A percentile compares a stretch with the other conserved stretches of the same genome.
Conservation (phyloP, 92 coral and sea anemone species). For the Epizoanthus rinbou region DNA sequence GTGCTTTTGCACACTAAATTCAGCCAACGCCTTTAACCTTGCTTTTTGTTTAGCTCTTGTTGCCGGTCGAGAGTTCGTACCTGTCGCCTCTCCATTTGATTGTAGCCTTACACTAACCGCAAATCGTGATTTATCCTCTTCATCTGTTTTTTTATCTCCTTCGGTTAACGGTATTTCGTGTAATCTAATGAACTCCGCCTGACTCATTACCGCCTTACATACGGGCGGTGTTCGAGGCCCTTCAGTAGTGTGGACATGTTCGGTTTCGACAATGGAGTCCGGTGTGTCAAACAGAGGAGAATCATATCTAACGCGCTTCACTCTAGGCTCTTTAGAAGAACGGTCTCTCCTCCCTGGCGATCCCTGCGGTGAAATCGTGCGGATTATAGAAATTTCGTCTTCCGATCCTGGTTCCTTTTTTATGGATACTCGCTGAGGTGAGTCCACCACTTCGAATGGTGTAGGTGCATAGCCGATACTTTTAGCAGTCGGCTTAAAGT, state of each 20-base stretch:
- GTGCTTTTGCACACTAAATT: constrained; percentile 37
- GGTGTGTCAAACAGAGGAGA: background rate
- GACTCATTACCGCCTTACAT: background rate
- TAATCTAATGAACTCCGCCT: background rate
- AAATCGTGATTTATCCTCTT: constrained; percentile 6
- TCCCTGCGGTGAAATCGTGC: background rate
- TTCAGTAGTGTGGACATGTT: background rate
- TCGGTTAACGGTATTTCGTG: background rate
- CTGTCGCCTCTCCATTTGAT: constrained; percentile 11
- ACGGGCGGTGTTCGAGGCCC: background rate
- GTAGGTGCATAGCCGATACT: background rate
- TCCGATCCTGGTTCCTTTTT: constrained; percentile 6
- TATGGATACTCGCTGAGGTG: constrained; percentile 4
- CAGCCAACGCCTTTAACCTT: constrained; percentile 18
- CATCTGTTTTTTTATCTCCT: background rate
- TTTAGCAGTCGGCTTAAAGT: background rate
- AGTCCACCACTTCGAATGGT: background rate
- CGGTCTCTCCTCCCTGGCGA: background rate
- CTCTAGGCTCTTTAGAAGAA: constrained; percentile 22
- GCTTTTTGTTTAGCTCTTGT: background rate
- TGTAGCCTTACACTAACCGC: constrained; percentile 4
- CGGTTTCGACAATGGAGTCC: background rate
- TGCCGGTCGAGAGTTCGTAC: background rate
- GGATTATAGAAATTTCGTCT: background rate
- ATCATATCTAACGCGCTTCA: background rate